Evolutionary conservation across 1,140 invertebrate species (phyloP).

Genomic region (Charaxes varanes): DNA sequence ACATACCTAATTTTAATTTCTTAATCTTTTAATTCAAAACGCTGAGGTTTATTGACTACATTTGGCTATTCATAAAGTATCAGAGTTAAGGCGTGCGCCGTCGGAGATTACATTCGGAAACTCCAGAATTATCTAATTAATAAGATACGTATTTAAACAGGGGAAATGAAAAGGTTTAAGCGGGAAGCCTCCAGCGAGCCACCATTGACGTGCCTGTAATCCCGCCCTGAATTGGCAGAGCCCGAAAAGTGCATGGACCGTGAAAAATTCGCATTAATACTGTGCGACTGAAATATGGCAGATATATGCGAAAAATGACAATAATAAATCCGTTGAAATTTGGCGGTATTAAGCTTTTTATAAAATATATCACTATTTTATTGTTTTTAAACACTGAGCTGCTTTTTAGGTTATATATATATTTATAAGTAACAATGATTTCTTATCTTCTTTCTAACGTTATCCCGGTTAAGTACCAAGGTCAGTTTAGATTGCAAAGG

Average conservation of each 20-base stretch:
- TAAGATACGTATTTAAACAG: conserved; percentile 53
- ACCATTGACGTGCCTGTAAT: conserved; percentile 39
- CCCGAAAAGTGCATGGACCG: conserved; percentile 38
- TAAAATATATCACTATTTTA: too few species aligned
- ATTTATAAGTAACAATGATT: too few species aligned
- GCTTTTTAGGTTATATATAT: too few species aligned
- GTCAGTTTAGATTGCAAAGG: too few species aligned
- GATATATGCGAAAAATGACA: conserved; percentile 21
- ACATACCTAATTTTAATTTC: too few species aligned
- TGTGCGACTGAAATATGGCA: conserved; percentile 32
- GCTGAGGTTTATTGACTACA: too few species aligned
- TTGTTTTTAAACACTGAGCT: too few species aligned
- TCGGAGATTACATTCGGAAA: conserved; percentile 22
- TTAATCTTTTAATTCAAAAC: too few species aligned
- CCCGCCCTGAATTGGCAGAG: conserved; percentile 30
- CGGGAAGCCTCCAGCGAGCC: conserved; percentile 39
- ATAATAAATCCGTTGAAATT: conserved; percentile 17
- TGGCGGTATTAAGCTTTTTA: too few species aligned
- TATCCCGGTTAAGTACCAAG: too few species aligned
- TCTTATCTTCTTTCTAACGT: too few species aligned
- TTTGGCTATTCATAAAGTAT: background rate
- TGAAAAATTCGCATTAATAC: conserved; percentile 44
- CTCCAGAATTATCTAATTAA: conserved; percentile 54
- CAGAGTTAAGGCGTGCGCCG: conserved; percentile 2
- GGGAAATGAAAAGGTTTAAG: conserved; percentile 48